A percentile compares a stretch with the other conserved stretches of the same genome.
Conservation (phyloP, 2,113 vertebrate species). For the Tragelaphus strepsiceros region DNA sequence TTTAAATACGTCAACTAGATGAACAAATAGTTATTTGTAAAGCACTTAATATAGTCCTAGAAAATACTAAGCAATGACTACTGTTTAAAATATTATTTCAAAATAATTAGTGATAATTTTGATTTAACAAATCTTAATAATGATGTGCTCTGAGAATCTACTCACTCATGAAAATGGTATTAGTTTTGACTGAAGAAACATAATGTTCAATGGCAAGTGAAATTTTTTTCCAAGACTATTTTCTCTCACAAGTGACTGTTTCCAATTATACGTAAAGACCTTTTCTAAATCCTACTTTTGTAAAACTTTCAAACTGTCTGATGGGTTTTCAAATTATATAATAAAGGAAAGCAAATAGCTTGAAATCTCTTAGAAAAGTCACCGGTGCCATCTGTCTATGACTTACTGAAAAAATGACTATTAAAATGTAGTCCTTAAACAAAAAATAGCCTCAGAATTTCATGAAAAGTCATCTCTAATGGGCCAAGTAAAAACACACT, state of each 20-base stretch:
- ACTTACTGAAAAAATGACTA: constrained; percentile 60
- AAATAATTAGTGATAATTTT: not conserved
- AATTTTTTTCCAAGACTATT: not conserved
- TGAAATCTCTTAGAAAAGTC: constrained; percentile 63
- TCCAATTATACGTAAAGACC: constrained; percentile 43
- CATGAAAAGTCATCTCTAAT: constrained; percentile 62
- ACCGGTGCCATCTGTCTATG: constrained; percentile 64
- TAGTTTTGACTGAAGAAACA: not conserved
- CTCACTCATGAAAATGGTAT: not conserved
- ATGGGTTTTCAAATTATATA: constrained; percentile 48
- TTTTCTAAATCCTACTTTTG: constrained; percentile 25
- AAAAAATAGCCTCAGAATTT: constrained; percentile 54
- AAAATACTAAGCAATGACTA: not conserved
- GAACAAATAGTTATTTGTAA: not conserved
- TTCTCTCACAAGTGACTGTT: constrained; percentile 38
- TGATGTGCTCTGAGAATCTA: not conserved
- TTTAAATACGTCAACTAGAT: not conserved
- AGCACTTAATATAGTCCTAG: not conserved
- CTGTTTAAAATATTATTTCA: not conserved
- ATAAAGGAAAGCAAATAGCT: constrained; percentile 29
- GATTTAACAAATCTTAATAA: not conserved
- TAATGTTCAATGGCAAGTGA: not conserved
- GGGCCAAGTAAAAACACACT: constrained; percentile 60
- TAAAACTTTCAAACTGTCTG: constrained; percentile 55
- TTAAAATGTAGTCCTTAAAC: constrained; percentile 61